Conservation (phyloP, 2,797 vertebrate genomes). For the Philypnodon macrostomus region DNA sequence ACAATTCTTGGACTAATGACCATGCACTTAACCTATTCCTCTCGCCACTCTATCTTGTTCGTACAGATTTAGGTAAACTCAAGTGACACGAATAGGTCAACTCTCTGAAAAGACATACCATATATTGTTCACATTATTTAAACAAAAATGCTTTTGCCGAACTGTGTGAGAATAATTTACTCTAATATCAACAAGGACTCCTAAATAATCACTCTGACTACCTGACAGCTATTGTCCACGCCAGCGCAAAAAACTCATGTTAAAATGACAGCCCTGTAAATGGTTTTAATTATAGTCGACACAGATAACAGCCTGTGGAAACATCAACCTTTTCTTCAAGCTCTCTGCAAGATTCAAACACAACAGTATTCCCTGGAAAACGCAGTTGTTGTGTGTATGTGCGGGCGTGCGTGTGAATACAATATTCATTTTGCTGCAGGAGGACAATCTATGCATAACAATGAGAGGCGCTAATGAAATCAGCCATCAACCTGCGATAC, state of each 20-base stretch:
- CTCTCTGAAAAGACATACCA: constrained; percentile 42
- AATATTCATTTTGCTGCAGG: constrained; percentile 99
- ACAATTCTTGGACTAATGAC: constrained; percentile 31
- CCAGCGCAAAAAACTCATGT: constrained; percentile 51
- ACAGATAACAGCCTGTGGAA: constrained; percentile 69
- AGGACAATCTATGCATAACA: constrained; percentile 99
- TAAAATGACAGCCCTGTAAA: constrained; percentile 66
- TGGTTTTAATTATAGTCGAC: constrained; percentile 72
- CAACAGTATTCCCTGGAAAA: constrained; percentile 73
- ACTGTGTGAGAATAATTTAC: constrained; percentile 45
- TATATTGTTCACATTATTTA: constrained; percentile 39
- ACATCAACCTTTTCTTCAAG: constrained; percentile 69
- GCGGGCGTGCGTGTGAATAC: constrained; percentile 83
- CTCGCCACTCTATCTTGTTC: neutral
- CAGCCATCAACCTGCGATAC: constrained; percentile 99
- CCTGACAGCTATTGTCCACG: constrained; percentile 63
- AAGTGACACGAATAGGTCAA: constrained; percentile 47
- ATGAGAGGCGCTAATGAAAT: constrained; percentile 99
- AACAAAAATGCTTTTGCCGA: constrained; percentile 43
- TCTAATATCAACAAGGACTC: constrained; percentile 43
- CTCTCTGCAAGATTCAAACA: constrained; percentile 64
- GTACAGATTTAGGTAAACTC: constrained; percentile 35
- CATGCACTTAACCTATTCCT: constrained; percentile 22
- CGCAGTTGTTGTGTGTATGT: constrained; percentile 55
- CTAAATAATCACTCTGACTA: constrained; percentile 57